Evolutionary conservation across 2,797 vertebrate species (phyloP).

Genomic region (Myripristis murdjan): DNA sequence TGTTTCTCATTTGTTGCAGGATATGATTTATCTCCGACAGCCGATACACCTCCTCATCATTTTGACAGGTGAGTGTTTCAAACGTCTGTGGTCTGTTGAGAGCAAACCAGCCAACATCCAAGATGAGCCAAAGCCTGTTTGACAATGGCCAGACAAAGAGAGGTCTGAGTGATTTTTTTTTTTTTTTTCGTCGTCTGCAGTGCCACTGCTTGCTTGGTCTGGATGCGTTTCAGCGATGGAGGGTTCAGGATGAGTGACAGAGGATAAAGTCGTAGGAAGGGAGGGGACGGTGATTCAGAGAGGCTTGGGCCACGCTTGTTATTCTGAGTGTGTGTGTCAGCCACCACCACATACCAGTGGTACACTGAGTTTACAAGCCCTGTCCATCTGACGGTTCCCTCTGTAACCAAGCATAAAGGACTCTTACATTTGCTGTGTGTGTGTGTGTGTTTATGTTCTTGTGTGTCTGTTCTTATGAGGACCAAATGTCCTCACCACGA

Average conservation of each 20-base stretch:
- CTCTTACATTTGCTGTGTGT: too few relatives aligned
- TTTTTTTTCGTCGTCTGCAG: too few relatives aligned
- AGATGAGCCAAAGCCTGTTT: background rate
- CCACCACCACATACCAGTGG: constrained; percentile 61
- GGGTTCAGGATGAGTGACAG: constrained; percentile 51
- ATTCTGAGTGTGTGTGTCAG: constrained; percentile 52
- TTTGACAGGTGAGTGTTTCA: constrained; percentile 30
- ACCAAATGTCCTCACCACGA: background rate
- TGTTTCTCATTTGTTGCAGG: constrained; percentile 11
- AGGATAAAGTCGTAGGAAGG: constrained; percentile 49
- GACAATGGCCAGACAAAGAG: background rate
- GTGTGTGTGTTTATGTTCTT: too few relatives aligned
- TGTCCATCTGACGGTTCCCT: constrained; percentile 16
- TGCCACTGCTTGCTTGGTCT: constrained; percentile 42
- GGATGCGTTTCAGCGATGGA: constrained; percentile 35
- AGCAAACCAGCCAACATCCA: background rate
- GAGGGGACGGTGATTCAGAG: constrained; percentile 56
- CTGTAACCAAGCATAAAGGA: constrained; percentile 16
- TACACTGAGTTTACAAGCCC: constrained; percentile 23
- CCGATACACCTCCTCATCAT: background rate
- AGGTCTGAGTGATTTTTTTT: too few relatives aligned
- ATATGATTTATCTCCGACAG: constrained; percentile 13
- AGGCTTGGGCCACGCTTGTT: constrained; percentile 39
- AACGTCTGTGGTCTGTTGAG: too few relatives aligned
- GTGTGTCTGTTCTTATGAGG: background rate